Evolutionary conservation across 2,888 invertebrate genomes (phyloP).

Genomic region (Tachina lurida): DNA sequence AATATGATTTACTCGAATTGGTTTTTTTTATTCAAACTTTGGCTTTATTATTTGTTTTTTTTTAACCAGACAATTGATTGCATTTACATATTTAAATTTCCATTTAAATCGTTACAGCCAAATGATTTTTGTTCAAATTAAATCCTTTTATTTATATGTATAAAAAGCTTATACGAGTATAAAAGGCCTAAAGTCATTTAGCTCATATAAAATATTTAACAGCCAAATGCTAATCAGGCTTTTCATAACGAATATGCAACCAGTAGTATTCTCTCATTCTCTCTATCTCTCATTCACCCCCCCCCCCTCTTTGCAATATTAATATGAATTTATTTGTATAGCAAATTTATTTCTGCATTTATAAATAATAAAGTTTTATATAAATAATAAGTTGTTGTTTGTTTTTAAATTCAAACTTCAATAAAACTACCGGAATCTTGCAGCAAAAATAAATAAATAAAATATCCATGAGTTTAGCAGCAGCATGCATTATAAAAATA

Average conservation of each 20-base stretch:
- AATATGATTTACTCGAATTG: too few relatives aligned
- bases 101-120: constrained; percentile 1
- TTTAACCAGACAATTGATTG: not conserved
- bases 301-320: not conserved
- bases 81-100: not conserved
- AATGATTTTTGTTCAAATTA: not conserved
- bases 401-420: constrained; percentile 13
- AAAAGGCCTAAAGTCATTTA: constrained; percentile 27
- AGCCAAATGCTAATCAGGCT: constrained; percentile 26
- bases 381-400: constrained; percentile 44
- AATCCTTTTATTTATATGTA: constrained; percentile 26
- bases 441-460: constrained; percentile 51
- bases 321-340: not conserved
- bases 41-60: not conserved
- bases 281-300: not conserved
- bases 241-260: not conserved
- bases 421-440: constrained; percentile 57
- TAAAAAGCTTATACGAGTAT: not conserved
- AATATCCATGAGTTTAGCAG: constrained; percentile 9
- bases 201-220: not conserved
- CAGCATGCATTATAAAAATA: constrained; percentile 19
- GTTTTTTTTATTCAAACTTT: not conserved
- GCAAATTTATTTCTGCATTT: constrained; percentile 37
- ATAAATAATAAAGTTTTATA: constrained; percentile 37
- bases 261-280: not conserved